These are phyloP conservation scores for Sebastes baramenuke DNA, from an alignment of 2,797 vertebrate species.

Conservation along the genomic window DNA sequence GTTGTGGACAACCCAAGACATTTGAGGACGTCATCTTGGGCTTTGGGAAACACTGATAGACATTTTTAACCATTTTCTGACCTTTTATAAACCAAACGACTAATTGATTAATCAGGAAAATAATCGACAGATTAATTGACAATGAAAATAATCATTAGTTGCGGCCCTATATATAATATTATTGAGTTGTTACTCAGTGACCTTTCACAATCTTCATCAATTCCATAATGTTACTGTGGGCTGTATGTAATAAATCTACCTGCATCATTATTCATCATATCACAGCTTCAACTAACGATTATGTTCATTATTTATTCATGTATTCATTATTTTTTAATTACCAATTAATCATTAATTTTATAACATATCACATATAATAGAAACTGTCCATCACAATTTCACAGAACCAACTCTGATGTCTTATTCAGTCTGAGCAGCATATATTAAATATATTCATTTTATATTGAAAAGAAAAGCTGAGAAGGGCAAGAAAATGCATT, in stretches of 20 bases:
- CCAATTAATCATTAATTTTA: slow-evolving; percentile 7
- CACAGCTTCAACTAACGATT: neutral
- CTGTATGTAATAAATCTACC: neutral
- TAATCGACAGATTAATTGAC: too few species aligned
- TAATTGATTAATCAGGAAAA: too few species aligned
- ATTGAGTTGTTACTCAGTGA: neutral
- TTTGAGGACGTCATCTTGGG: too few species aligned
- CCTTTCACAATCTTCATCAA: neutral
- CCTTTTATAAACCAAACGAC: too few species aligned
- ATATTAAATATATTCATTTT: neutral
- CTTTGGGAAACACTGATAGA: too few species aligned
- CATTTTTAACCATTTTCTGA: too few species aligned
- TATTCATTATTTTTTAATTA: slow-evolving; percentile 3
- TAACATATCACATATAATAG: neutral
- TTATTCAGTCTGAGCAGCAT: neutral
- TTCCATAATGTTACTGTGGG: neutral
- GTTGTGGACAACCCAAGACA: too few species aligned
- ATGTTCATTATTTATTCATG: neutral
- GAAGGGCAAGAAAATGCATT: neutral
- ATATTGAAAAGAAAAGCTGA: neutral
- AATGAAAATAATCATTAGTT: too few species aligned
- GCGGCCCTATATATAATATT: neutral
- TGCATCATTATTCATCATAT: neutral
- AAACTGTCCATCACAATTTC: neutral
- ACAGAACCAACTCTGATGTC: neutral